Evolutionary conservation across 2,888 invertebrate genomes (phyloP), one percentile per base, ranked within the genome.

Genomic region (Octodonta nipae): DNA sequence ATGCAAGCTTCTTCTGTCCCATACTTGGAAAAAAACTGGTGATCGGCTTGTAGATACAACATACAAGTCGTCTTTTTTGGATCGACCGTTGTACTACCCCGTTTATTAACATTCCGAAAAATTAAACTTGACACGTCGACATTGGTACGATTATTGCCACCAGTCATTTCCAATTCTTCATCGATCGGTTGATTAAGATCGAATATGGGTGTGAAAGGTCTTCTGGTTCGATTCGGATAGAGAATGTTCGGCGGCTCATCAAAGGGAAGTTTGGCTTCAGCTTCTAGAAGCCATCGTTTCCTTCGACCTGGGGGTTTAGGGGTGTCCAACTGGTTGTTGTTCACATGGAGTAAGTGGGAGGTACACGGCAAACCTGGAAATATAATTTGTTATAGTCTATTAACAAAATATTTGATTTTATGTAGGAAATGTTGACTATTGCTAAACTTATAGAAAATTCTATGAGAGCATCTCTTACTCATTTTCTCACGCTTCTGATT

Each of bases 21-120:
- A 64, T 93, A 88, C 63, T 89, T 80, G 55, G 89, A 81, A 65
- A 84, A 96, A 63, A 98, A 88, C 63, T 91, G 81, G 63, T 95
- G 93, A 65, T 89, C 88, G 3, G 96, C 93, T 63, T 95, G 92
- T 51, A 98, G 69, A 60, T 91, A 93, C 35, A 95, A 70, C 73
- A 91, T 84, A 55, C 95, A 95, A 0, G 92, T 91, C 22, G 86
- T 89, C 61, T 91, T 91, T 47, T 78, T 75, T 14, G 86, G 85
- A 61, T 84, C 84, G 26, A 83, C 72, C 2, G 77, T 76, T 5
- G 78, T 78, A n/a, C n/a, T n/a, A n/a, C n/a, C n/a, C 40, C 78
- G 64, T 53, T 74, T 76, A 49, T 71, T 73, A 13, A 74, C 71
- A 49, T 73, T 73, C 29, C 73, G 61, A 16, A 70, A 67, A 39